A percentile compares a stretch with the other conserved stretches of the same genome.
Conservation (phyloP, 2,113 vertebrate species). For the Xenopus borealis region DNA sequence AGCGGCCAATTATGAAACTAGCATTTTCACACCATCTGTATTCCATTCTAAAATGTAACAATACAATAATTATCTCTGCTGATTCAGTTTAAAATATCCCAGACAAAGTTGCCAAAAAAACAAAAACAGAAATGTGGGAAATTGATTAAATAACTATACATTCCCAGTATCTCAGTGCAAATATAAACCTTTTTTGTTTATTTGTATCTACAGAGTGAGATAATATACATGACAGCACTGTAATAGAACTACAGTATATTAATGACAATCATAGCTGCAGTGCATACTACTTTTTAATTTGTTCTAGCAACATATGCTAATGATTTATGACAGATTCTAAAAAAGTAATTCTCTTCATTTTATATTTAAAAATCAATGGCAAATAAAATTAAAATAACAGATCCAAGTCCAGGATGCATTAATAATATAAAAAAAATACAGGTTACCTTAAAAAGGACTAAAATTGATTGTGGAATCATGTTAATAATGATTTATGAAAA, state of each 20-base stretch:
- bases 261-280: neutral
- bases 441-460: neutral
- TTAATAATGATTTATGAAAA: too few species aligned
- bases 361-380: neutral
- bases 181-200: neutral
- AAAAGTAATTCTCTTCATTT: neutral
- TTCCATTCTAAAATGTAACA: neutral
- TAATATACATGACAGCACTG: neutral
- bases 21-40: neutral
- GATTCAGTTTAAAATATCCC: neutral
- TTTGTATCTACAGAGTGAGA: neutral
- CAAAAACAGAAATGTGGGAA: neutral
- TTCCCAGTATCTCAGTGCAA: neutral
- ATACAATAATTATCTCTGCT: neutral
- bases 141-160: neutral
- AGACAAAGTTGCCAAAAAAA: neutral
- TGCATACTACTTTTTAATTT: neutral
- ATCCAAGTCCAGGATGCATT: neutral
- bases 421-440: neutral
- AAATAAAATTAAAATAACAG: neutral
- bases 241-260: neutral
- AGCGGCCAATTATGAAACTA: neutral
- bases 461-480: neutral
- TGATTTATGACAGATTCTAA: neutral
- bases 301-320: too few species aligned